Percentiles rank a stretch among this genome's conserved stretches.
Conservation (phyloP, 2,888 invertebrate species). For the Heliothis peltigera region DNA sequence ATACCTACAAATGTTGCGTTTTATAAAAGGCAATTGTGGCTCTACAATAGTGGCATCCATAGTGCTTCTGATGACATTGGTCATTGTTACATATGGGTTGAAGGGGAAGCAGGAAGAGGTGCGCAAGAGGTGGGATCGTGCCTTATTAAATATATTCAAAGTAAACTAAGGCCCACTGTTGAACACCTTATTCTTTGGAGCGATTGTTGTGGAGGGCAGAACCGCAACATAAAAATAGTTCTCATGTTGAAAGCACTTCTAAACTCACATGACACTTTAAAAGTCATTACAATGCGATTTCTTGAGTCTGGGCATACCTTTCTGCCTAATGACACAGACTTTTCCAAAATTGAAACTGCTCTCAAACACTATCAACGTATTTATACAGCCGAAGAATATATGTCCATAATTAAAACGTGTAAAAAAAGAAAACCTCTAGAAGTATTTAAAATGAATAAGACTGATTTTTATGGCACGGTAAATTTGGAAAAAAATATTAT, state of each 20-base stretch:
- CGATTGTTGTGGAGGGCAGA: slow-evolving; percentile 19
- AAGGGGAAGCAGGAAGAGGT: slow-evolving; percentile 24
- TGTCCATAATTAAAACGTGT: slow-evolving; percentile 11
- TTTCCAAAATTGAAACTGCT: slow-evolving; percentile 9
- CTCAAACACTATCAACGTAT: slow-evolving; percentile 3
- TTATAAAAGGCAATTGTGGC: slow-evolving; percentile 47
- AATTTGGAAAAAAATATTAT: slow-evolving; percentile 22
- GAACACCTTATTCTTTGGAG: slow-evolving; percentile 24
- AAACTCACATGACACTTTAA: too few species aligned
- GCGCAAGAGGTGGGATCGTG: slow-evolving; percentile 18
- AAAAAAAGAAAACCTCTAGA: slow-evolving; percentile 24
- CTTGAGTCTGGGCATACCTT: slow-evolving; percentile 17
- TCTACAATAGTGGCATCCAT: slow-evolving; percentile 39
- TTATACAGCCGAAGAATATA: slow-evolving; percentile 18
- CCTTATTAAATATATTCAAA: slow-evolving; percentile 20
- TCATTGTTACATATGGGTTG: slow-evolving; percentile 19
- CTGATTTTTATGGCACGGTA: slow-evolving; percentile 15
- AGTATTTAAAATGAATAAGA: slow-evolving; percentile 17
- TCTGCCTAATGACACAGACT: slow-evolving; percentile 13
- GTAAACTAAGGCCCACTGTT: slow-evolving; percentile 17
- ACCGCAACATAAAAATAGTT: slow-evolving; percentile 19
- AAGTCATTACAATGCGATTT: too few species aligned
- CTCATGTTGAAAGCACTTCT: slow-evolving; percentile 13
- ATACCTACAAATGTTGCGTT: slow-evolving; percentile 41
- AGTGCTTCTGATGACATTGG: slow-evolving; percentile 26